Evolutionary conservation across 2,888 invertebrate species (phyloP).

Genomic region (Lepidocyrtinus sp.): DNA sequence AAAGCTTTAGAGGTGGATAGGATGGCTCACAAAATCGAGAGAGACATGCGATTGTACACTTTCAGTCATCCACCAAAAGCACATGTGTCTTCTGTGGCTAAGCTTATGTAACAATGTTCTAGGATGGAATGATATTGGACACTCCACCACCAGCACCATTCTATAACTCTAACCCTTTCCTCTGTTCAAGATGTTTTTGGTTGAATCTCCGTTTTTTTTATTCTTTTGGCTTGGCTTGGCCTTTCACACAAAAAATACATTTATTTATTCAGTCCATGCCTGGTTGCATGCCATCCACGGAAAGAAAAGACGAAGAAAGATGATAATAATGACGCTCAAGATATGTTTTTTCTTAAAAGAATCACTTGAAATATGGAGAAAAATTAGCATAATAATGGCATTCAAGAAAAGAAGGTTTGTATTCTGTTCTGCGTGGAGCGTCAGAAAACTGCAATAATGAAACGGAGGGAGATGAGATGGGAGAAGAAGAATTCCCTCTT

Average conservation of each 20-base stretch:
- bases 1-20: too few relatives aligned
- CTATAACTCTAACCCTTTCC: too few relatives aligned
- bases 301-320: constrained; percentile 10
- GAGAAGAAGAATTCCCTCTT: constrained; percentile 19
- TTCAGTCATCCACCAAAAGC: too few relatives aligned
- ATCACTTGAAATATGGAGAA: constrained; percentile 64
- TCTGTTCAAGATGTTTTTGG: too few relatives aligned
- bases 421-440: constrained; percentile 6
- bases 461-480: constrained; percentile 1
- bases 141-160: too few relatives aligned
- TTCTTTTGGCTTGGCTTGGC: constrained; percentile 23
- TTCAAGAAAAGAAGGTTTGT: constrained; percentile 22
- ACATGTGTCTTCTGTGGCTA: too few relatives aligned
- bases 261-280: background rate
- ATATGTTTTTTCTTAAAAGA: constrained; percentile 44
- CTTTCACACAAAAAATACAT: constrained; percentile 19
- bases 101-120: too few relatives aligned
- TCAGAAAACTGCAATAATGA: background rate
- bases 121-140: too few relatives aligned
- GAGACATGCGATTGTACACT: too few relatives aligned
- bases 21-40: too few relatives aligned
- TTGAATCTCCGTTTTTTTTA: too few relatives aligned
- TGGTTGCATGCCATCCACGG: background rate
- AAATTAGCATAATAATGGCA: constrained; percentile 69
- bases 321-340: constrained; percentile 29